phyloP scores from a whole-genome alignment of 2,113 vertebrate genomes.

The Prunella fulvescens region DNA sequence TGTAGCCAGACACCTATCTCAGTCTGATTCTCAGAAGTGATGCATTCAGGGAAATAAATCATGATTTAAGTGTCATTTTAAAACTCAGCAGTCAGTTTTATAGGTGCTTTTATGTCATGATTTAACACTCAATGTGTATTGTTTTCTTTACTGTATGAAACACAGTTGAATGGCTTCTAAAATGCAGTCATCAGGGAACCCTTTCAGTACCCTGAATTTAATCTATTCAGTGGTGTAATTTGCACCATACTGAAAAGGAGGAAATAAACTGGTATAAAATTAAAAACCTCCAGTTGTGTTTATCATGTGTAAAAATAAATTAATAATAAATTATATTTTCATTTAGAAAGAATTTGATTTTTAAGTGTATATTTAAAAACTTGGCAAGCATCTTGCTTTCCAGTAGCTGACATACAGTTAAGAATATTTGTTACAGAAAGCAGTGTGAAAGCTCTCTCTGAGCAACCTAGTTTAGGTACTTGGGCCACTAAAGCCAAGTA shows the following conservation, averaged over 20 bases:
- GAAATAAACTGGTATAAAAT: background rate
- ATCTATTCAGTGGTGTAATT: background rate
- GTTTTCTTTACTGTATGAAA: conserved; percentile 31
- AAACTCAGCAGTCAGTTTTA: conserved; percentile 19
- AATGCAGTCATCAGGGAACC: background rate
- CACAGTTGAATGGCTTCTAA: background rate
- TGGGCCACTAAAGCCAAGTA: background rate
- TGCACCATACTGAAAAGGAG: background rate
- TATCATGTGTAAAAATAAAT: background rate
- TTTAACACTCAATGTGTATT: conserved; percentile 18
- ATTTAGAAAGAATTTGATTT: background rate
- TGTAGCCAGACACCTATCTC: background rate
- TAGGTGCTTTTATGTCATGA: conserved; percentile 26
- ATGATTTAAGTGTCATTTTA: background rate
- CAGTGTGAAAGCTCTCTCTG: background rate
- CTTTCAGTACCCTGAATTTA: background rate
- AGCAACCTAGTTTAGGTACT: background rate
- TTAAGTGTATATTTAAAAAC: background rate
- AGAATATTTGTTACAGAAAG: background rate
- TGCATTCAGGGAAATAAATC: conserved; percentile 3
- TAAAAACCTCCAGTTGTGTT: background rate
- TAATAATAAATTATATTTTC: background rate
- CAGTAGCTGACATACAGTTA: background rate
- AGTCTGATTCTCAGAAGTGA: background rate
- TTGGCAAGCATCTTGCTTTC: background rate